Evolutionary conservation across 64 coral and sea anemone genomes (phyloP).

Genomic region (Platygyra sinensis): DNA sequence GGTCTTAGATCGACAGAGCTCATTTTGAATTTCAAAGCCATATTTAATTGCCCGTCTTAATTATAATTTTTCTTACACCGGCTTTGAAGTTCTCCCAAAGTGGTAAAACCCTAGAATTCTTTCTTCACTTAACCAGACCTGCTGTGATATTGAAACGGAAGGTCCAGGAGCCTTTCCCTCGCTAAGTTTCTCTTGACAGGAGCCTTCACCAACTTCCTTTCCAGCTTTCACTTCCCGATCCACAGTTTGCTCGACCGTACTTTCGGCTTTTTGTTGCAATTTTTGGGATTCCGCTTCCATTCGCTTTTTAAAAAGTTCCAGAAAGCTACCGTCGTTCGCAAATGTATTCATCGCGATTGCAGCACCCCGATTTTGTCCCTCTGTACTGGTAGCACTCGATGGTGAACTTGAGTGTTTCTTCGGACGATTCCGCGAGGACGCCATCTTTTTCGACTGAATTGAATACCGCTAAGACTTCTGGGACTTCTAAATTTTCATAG

Average conservation of each 20-base stretch:
- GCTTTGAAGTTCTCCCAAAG: not conserved
- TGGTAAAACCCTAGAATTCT: slow-evolving; percentile 20
- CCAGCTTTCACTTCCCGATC: not conserved
- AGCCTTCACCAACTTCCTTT: not conserved
- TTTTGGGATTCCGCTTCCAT: slow-evolving; percentile 26
- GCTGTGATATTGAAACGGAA: slow-evolving; percentile 17
- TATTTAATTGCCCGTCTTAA: no score
- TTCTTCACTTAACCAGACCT: slow-evolving; percentile 44
- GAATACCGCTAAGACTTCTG: slow-evolving; percentile 1
- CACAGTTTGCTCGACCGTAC: not conserved
- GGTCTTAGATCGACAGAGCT: no score
- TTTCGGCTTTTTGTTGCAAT: not conserved
- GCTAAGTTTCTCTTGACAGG: not conserved
- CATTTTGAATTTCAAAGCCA: no score
- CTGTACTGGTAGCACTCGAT: not conserved
- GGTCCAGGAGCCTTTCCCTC: slow-evolving; percentile 14
- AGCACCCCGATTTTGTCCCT: not conserved
- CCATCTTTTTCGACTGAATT: not conserved
- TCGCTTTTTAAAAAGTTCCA: slow-evolving; percentile 42
- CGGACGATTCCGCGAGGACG: not conserved
- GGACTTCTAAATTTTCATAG: not conserved
- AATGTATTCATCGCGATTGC: slow-evolving; percentile 11
- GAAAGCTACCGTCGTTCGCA: slow-evolving; percentile 32
- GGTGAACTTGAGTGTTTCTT: not conserved
- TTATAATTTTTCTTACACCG: not conserved